Conservation (phyloP, 2,797 vertebrate species). For the Dendrocincla fuliginosa region DNA sequence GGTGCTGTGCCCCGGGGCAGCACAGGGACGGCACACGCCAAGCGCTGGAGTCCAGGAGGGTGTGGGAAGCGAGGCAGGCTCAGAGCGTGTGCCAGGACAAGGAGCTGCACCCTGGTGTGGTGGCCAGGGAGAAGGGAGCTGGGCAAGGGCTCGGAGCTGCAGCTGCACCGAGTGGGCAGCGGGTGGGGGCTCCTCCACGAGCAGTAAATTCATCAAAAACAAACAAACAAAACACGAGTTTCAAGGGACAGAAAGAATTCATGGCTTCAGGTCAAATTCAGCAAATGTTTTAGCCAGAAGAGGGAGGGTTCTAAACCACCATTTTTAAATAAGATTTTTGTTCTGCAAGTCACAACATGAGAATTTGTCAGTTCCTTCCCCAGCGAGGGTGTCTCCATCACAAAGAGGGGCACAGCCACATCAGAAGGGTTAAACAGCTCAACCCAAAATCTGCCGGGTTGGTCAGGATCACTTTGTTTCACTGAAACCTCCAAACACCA, state of each 20-base stretch:
- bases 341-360: neutral
- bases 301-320: neutral
- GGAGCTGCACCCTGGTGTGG: neutral
- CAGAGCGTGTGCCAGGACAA: rapidly evolving
- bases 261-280: constrained; percentile 27
- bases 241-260: constrained; percentile 43
- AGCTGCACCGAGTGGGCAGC: neutral
- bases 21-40: neutral
- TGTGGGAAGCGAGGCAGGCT: neutral
- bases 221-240: neutral
- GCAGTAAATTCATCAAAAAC: neutral
- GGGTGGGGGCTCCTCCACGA: neutral
- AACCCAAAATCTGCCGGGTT: neutral
- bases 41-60: neutral
- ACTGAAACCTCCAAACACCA: neutral
- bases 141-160: neutral
- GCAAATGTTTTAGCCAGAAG: constrained; percentile 47
- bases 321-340: neutral
- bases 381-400: neutral
- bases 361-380: neutral
- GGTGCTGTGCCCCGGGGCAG: neutral
- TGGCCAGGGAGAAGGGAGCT: neutral
- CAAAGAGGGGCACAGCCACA: neutral
- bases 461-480: neutral
- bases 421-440: neutral